Evolutionary conservation across 2,113 vertebrate genomes (phyloP).

Genomic region (Spermophilus dauricus): DNA sequence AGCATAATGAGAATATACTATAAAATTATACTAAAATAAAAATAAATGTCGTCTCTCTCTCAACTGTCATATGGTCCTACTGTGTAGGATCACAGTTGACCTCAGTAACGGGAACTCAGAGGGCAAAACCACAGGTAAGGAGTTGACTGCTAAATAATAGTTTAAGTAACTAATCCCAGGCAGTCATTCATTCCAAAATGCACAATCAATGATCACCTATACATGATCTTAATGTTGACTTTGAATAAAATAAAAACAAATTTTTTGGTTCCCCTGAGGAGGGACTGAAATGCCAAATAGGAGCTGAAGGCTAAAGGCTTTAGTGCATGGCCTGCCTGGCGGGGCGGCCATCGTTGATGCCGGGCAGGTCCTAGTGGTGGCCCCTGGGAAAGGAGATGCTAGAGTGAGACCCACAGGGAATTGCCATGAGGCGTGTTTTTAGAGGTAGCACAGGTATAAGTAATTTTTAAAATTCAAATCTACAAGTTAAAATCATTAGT

Average conservation of each 20-base stretch:
- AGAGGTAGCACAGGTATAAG: neutral
- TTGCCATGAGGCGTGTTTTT: accelerated
- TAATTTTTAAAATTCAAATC: neutral
- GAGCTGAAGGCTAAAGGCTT: neutral
- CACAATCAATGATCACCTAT: neutral
- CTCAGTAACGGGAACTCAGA: neutral
- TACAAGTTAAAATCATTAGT: neutral
- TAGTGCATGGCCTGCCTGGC: accelerated
- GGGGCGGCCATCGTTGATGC: too few relatives aligned
- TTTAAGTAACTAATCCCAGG: neutral
- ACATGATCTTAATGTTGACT: neutral
- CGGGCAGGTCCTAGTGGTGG: accelerated
- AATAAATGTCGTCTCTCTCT: neutral
- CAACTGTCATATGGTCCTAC: neutral
- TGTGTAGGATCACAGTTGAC: too few relatives aligned
- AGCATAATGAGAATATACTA: neutral
- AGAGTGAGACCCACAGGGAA: accelerated
- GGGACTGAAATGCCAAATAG: neutral
- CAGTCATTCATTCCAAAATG: neutral
- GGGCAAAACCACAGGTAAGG: too few relatives aligned
- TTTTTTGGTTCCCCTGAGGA: neutral
- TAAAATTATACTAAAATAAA: neutral
- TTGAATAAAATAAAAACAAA: neutral
- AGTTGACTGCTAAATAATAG: neutral
- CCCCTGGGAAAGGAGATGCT: neutral